phyloP scores from a whole-genome alignment of 2,113 vertebrate genomes.

The Lepisosteus osseus region DNA sequence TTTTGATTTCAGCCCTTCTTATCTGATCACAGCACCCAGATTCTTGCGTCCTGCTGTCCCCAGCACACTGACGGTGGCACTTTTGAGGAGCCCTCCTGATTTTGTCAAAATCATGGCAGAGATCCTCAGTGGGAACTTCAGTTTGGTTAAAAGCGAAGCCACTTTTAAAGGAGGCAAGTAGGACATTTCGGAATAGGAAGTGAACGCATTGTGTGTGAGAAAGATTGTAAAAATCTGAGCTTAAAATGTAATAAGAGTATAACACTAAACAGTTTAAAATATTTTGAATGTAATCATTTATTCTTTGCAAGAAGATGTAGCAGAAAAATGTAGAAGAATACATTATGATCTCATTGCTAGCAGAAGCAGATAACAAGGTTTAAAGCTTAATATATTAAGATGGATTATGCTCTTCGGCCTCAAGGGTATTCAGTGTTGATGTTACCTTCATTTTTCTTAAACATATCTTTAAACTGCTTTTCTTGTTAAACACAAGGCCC shows the following conservation, averaged over 20 bases:
- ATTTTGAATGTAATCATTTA: neutral
- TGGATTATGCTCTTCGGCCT: neutral
- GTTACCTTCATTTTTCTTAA: neutral
- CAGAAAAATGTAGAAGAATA: no score
- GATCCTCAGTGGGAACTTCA: conserved; percentile 25
- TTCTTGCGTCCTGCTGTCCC: conserved; percentile 30
- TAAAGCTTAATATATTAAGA: no score
- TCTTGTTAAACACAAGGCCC: no score
- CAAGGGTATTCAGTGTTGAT: neutral
- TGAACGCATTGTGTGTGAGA: no score
- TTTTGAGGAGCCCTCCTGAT: conserved; percentile 29
- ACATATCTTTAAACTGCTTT: neutral
- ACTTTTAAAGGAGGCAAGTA: conserved; percentile 41
- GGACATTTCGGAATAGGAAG: neutral
- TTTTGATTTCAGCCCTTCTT: conserved; percentile 30
- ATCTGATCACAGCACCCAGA: conserved; percentile 47
- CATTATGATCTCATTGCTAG: no score
- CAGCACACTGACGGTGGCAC: conserved; percentile 38
- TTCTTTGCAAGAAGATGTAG: neutral
- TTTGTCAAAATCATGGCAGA: conserved; percentile 41
- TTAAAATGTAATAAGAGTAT: conserved; percentile 10
- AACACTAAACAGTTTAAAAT: neutral
- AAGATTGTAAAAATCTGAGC: no score
- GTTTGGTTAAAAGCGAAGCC: conserved; percentile 25
- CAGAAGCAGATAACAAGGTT: no score